Conservation (phyloP, 1,140 invertebrate genomes). For the Halictus rubicundus region DNA sequence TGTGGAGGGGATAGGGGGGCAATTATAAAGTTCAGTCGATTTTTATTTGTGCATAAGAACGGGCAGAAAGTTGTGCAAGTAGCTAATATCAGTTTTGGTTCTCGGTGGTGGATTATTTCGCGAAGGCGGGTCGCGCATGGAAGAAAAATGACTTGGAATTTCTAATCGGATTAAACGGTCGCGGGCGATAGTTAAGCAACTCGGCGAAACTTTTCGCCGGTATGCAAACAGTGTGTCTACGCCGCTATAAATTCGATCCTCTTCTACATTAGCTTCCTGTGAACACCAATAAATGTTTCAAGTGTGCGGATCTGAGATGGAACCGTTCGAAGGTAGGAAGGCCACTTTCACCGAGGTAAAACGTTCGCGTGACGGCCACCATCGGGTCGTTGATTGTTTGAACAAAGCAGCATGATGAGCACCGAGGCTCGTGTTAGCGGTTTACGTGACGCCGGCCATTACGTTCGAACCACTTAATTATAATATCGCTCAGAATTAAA, state of each 20-base stretch:
- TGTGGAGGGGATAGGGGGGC: no score
- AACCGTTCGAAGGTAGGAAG: constrained; percentile 47
- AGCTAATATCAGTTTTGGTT: no score
- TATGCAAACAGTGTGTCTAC: neutral
- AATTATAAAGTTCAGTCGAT: no score
- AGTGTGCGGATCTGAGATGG: constrained; percentile 15
- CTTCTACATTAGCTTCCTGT: neutral
- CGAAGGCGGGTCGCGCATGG: neutral
- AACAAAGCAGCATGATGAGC: constrained; percentile 74
- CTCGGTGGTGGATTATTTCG: neutral
- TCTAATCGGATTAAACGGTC: neutral
- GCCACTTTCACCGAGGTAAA: constrained; percentile 52
- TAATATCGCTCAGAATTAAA: constrained; percentile 80
- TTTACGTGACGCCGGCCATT: constrained; percentile 80
- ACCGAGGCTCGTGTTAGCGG: constrained; percentile 70
- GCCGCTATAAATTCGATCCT: neutral
- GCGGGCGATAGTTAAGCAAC: neutral
- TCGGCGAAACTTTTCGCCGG: neutral
- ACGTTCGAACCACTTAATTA: constrained; percentile 80
- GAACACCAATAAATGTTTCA: constrained; percentile 34
- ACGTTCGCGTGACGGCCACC: constrained; percentile 77
- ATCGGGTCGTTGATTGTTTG: constrained; percentile 78
- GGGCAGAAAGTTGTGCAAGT: no score
- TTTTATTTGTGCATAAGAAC: no score
- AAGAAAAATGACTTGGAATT: neutral